Evolutionary conservation across 2,888 invertebrate species (phyloP).

Genomic region (Miltochrista miniata): DNA sequence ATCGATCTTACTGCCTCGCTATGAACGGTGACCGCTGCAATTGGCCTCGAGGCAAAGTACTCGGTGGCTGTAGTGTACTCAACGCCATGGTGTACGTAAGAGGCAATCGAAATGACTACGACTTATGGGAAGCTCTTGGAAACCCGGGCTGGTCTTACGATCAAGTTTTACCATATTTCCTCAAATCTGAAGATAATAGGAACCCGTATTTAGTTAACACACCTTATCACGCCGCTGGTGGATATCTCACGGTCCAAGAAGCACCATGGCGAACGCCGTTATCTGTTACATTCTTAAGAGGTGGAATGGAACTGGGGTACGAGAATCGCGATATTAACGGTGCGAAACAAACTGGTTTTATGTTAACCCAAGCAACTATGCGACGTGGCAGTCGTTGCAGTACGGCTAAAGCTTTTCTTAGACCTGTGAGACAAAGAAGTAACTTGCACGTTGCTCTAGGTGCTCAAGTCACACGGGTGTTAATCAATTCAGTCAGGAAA

Average conservation of each 20-base stretch:
- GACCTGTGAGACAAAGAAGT: constrained; percentile 89
- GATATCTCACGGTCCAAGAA: constrained; percentile 93
- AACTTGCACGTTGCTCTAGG: constrained; percentile 92
- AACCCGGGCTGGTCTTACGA: constrained; percentile 94
- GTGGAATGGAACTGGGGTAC: constrained; percentile 92
- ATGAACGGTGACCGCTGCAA: constrained; percentile 95
- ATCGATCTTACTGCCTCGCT: constrained; percentile 92
- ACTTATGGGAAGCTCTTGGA: constrained; percentile 92
- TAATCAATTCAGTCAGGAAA: constrained; percentile 87
- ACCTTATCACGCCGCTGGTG: constrained; percentile 90
- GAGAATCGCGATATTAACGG: constrained; percentile 92
- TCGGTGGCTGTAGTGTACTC: constrained; percentile 94
- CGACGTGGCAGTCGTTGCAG: constrained; percentile 93
- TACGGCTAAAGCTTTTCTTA: constrained; percentile 93
- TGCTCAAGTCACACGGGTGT: constrained; percentile 89
- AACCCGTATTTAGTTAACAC: constrained; percentile 91
- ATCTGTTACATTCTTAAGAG: constrained; percentile 92
- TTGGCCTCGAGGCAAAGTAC: constrained; percentile 96
- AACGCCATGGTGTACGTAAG: constrained; percentile 97
- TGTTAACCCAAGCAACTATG: constrained; percentile 93
- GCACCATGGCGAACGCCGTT: constrained; percentile 92
- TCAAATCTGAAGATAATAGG: constrained; percentile 94
- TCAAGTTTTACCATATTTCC: constrained; percentile 91
- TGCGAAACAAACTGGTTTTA: constrained; percentile 92
- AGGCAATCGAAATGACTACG: constrained; percentile 94